These are phyloP conservation scores for Rhinella marina DNA, from an alignment of 2,797 vertebrate genomes.

Conservation along the genomic window DNA sequence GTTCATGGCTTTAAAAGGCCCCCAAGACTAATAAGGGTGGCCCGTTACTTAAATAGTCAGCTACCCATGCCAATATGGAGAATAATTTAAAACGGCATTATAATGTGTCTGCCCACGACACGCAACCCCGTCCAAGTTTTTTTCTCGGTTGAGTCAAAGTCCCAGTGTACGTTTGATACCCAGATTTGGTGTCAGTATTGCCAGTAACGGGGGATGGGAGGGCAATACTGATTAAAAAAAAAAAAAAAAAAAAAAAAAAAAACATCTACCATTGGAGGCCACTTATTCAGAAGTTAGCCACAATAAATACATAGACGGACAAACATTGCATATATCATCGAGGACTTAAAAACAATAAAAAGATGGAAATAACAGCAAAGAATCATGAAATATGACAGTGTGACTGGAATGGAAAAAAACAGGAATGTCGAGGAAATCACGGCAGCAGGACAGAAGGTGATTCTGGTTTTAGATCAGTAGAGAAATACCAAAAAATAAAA, in stretches of 20 bases:
- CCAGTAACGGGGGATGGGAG: neutral
- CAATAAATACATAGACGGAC: constrained; percentile 20
- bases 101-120: neutral
- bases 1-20: neutral
- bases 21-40: neutral
- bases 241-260: constrained; percentile 13
- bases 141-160: neutral
- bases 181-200: neutral
- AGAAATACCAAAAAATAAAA: neutral
- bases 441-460: neutral
- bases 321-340: constrained; percentile 52
- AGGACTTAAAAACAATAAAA: neutral
- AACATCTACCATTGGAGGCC: constrained; percentile 4
- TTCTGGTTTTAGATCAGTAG: neutral
- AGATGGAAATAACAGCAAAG: neutral
- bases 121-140: neutral
- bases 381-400: neutral
- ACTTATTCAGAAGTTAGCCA: constrained; percentile 18
- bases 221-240: constrained; percentile 20
- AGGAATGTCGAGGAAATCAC: constrained; percentile 5
- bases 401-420: neutral
- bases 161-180: constrained; percentile 17
- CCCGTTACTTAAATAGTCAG: constrained; percentile 18
- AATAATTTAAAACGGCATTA: neutral
- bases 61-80: constrained; percentile 32